Evolutionary conservation across 2,888 invertebrate genomes (phyloP), one percentile per base, ranked within the genome.

Genomic region (Petrolisthes cinctipes): DNA sequence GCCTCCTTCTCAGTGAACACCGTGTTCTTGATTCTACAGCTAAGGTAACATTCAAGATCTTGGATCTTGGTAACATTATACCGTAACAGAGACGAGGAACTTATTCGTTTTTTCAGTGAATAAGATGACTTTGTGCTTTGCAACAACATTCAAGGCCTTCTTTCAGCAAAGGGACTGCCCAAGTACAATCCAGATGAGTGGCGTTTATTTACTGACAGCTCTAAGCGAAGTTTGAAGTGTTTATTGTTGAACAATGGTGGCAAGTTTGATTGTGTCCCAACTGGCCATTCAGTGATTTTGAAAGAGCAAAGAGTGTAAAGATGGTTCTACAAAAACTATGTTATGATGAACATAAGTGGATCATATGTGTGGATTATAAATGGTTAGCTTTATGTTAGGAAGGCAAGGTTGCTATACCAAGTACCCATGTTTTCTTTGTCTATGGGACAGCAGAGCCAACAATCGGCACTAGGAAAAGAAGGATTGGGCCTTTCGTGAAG

Each of bases 21-120:
- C 79, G 54, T 79, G 53, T 79, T 53, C 56, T 79, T 79, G 53
- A 79, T n/a, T 56, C 79, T 56, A 54, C 51, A 4, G 79, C 54
- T 79, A 79, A 79, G 79, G 54, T 79, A 53, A 79, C 79, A 79
- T n/a, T n/a, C n/a, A n/a, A n/a, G n/a, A n/a, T n/a, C n/a, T n/a
- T n/a, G n/a, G n/a, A n/a, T n/a, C n/a, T n/a, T n/a, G n/a, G n/a
- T n/a, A n/a, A n/a, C n/a, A n/a, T 79, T 79, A 53, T 53, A 79
- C 79, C 5, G 54, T 79, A 79, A 79, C 54, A 78, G 78, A 79
- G 79, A 79, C 56, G n/a, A 79, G 54, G 56, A 79, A 79, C 56
- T 56, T 79, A 79, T 53, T 79, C 37, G n/a, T 78, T 79, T 53
- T 53, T 56, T 56, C 53, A 54, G 79, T 53, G 11, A 56, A 79